Evolutionary conservation across 2,888 invertebrate genomes (phyloP).

Genomic region (Amphipyra tragopoginis): DNA sequence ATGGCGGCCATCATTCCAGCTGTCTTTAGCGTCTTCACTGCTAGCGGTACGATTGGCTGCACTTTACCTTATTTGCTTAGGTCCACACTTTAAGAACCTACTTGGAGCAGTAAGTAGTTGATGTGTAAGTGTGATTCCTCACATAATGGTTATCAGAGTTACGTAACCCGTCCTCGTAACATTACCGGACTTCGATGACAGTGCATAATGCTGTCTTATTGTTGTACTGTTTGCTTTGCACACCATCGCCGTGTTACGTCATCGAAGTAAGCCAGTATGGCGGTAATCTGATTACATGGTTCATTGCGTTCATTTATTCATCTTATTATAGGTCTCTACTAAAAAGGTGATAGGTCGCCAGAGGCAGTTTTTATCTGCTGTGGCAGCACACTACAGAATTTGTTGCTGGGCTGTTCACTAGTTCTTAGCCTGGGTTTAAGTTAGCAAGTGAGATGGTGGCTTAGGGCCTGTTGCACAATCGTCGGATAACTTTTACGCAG

Average conservation of each 20-base stretch:
- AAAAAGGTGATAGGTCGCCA: too few species aligned
- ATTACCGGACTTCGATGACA: conserved; percentile 53
- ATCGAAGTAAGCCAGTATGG: conserved; percentile 36
- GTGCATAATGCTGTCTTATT: conserved; percentile 44
- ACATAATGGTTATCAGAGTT: conserved; percentile 51
- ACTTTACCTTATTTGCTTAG: background rate
- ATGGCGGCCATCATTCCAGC: too few species aligned
- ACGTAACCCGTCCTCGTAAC: conserved; percentile 54
- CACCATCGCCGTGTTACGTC: conserved; percentile 31
- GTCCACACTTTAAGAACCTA: conserved; percentile 21
- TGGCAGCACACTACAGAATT: background rate
- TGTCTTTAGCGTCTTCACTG: too few species aligned
- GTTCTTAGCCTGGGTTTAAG: too few species aligned
- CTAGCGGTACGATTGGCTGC: background rate
- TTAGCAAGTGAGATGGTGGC: too few species aligned
- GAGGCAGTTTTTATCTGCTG: background rate
- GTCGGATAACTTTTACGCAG: too few species aligned
- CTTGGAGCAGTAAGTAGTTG: conserved; percentile 21
- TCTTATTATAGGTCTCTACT: too few species aligned
- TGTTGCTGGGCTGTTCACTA: background rate
- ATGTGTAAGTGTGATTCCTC: conserved; percentile 47
- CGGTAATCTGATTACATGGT: conserved; percentile 25
- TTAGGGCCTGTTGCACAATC: too few species aligned
- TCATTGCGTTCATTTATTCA: background rate
- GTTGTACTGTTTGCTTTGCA: conserved; percentile 46